These are phyloP conservation scores for Catharus fuscescens DNA, from an alignment of 2,113 vertebrate species.

Conservation along the genomic window DNA sequence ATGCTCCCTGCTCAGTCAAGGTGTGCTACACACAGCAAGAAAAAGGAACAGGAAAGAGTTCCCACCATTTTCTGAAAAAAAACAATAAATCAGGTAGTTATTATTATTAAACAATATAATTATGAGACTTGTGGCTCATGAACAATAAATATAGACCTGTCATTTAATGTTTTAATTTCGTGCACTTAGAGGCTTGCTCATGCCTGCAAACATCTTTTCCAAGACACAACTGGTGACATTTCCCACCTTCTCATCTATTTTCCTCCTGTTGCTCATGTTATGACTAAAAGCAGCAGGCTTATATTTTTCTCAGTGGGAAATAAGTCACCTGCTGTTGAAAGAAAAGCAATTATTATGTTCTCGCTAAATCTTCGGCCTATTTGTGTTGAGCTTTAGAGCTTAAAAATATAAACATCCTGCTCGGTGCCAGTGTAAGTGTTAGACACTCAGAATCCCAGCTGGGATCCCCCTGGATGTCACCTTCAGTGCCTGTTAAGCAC, in stretches of 20 bases:
- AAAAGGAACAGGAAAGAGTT: not conserved
- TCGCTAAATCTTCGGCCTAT: conserved; percentile 57
- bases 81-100: not conserved
- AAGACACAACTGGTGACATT: conserved; percentile 64
- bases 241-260: conserved; percentile 56
- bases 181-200: conserved; percentile 10
- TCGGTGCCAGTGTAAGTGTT: conserved; percentile 45
- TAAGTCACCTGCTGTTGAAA: conserved; percentile 61
- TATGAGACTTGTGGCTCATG: not conserved
- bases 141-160: conserved; percentile 38
- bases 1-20: not conserved
- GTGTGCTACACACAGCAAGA: not conserved
- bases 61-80: not conserved
- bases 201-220: conserved; percentile 50
- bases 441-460: conserved; percentile 47
- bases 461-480: conserved; percentile 67
- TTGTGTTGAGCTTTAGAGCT: conserved; percentile 44
- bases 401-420: conserved; percentile 50
- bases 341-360: conserved; percentile 73
- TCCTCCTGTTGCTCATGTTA: conserved; percentile 56
- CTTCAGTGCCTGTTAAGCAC: conserved; percentile 60
- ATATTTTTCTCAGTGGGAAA: conserved; percentile 64
- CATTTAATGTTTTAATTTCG: conserved; percentile 57
- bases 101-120: conserved; percentile 6
- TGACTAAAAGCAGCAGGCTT: conserved; percentile 51